Conservation (phyloP, 2,888 invertebrate species). For the Pyrrhosoma nymphula region DNA sequence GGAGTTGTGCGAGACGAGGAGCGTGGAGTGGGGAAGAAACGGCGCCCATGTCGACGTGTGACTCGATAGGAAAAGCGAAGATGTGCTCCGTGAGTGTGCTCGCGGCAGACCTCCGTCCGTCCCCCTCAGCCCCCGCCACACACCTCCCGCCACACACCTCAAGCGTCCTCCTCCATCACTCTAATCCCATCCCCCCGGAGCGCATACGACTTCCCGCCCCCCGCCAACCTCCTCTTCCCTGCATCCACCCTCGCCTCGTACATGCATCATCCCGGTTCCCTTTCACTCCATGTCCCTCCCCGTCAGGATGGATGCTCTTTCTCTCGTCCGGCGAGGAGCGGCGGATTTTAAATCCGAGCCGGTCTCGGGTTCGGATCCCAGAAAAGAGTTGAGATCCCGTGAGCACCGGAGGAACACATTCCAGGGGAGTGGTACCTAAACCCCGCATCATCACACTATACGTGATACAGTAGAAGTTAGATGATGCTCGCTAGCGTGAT, state of each 20-base stretch:
- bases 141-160: not conserved
- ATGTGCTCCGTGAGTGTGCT: constrained; percentile 23
- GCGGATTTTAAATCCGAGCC: not conserved
- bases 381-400: no score
- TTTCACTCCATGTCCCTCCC: no score
- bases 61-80: constrained; percentile 47
- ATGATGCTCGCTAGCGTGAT: no score
- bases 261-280: not conserved
- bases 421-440: no score
- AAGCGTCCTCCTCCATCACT: not conserved
- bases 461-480: no score
- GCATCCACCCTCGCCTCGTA: not conserved
- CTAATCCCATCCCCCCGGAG: not conserved
- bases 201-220: not conserved
- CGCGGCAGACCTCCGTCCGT: not conserved
- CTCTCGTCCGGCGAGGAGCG: not conserved
- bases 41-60: constrained; percentile 49
- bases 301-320: not conserved
- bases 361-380: no score
- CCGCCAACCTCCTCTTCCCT: not conserved
- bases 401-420: no score
- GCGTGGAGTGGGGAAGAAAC: constrained; percentile 7
- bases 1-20: constrained; percentile 57
- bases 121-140: not conserved
- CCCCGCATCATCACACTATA: no score